A percentile compares a stretch with the other conserved stretches of the same genome.
Conservation (phyloP, 2,888 invertebrate genomes). For the Odontocolon sp. region DNA sequence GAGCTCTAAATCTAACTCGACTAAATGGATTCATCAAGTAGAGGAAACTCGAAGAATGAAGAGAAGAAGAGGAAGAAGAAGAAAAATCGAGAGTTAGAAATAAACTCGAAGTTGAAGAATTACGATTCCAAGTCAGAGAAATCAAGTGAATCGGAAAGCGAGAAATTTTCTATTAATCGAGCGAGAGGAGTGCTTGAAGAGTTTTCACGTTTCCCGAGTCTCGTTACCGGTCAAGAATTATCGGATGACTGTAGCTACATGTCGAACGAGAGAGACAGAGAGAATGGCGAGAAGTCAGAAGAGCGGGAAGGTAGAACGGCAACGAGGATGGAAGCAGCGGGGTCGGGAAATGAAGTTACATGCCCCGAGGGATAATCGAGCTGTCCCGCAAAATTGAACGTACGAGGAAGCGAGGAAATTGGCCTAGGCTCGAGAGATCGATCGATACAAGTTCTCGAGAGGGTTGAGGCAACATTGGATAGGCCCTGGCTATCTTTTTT, state of each 20-base stretch:
- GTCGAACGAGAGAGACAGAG: not conserved
- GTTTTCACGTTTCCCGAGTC: slow-evolving; percentile 1
- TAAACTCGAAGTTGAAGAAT: not conserved
- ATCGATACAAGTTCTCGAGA: slow-evolving; percentile 51
- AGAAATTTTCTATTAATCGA: slow-evolving; percentile 26
- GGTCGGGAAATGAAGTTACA: slow-evolving; percentile 67
- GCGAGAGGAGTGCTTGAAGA: slow-evolving; percentile 18
- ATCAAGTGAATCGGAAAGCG: not conserved
- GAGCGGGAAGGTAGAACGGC: not conserved
- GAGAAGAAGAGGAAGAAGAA: not conserved
- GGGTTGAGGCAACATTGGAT: too few species aligned
- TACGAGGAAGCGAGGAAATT: slow-evolving; percentile 63
- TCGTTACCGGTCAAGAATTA: slow-evolving; percentile 31
- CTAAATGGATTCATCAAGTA: not conserved
- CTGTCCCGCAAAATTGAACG: slow-evolving; percentile 68
- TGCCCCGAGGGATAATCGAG: slow-evolving; percentile 65
- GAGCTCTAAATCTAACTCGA: too few species aligned
- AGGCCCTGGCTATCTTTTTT: not conserved
- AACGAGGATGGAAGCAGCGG: slow-evolving; percentile 20
- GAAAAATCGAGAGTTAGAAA: not conserved
- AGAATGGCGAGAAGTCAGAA: slow-evolving; percentile 22
- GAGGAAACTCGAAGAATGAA: not conserved
- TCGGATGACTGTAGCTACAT: slow-evolving; percentile 21
- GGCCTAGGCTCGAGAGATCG: slow-evolving; percentile 52
- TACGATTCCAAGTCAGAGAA: not conserved